Evolutionary conservation across 1,140 invertebrate species (phyloP).

Genomic region (Anastatus disparis): DNA sequence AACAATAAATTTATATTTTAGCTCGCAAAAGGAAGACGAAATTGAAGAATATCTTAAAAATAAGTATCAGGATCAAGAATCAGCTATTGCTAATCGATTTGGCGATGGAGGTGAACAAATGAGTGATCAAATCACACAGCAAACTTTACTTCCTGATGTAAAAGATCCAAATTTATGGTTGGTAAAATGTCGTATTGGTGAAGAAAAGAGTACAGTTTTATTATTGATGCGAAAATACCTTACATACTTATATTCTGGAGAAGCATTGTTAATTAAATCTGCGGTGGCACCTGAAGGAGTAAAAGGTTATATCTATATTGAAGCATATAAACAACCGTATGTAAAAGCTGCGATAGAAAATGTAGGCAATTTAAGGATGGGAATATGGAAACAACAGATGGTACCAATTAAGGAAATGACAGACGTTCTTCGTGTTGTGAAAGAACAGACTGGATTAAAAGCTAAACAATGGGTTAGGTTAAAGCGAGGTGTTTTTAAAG

Average conservation of each 20-base stretch:
- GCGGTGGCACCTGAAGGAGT: conserved; percentile 96
- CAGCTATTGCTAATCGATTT: conserved; percentile 80
- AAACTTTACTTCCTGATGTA: conserved; percentile 93
- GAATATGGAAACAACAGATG: conserved; percentile 94
- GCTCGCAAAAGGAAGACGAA: conserved; percentile 92
- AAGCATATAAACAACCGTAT: conserved; percentile 97
- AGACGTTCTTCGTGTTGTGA: conserved; percentile 94
- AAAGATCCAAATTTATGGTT: conserved; percentile 99
- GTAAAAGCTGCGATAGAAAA: conserved; percentile 95
- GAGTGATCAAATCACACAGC: conserved; percentile 98
- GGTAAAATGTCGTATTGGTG: conserved; percentile 96
- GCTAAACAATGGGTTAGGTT: conserved; percentile 95
- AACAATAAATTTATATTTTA: conserved; percentile 45
- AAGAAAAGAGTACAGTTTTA: conserved; percentile 92
- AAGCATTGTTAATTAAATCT: conserved; percentile 93
- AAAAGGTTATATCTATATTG: conserved; percentile 97
- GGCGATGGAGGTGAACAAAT: conserved; percentile 95
- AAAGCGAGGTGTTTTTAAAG: conserved; percentile 94
- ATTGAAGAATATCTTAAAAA: conserved; percentile 95
- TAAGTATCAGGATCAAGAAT: conserved; percentile 94
- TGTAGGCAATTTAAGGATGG: conserved; percentile 87
- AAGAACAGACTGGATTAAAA: conserved; percentile 92
- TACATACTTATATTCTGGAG: conserved; percentile 78
- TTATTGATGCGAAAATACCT: conserved; percentile 96
- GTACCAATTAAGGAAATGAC: conserved; percentile 99